Evolutionary conservation across 1,140 invertebrate genomes (phyloP).

Genomic region (Nylanderia fulva): DNA sequence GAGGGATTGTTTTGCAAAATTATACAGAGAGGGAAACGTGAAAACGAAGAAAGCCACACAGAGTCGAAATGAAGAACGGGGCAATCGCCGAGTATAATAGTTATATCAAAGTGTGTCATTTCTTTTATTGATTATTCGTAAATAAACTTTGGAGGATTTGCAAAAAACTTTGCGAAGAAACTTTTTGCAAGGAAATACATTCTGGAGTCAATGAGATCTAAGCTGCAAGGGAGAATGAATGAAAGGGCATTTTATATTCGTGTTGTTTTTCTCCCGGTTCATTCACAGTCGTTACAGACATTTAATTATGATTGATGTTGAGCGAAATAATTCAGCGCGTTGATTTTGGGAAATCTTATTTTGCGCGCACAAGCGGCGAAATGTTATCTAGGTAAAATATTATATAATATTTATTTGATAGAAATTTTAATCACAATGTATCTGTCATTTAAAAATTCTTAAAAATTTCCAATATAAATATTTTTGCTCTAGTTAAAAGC

Average conservation of each 20-base stretch:
- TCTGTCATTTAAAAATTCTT: background rate
- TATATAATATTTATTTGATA: background rate
- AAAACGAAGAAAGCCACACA: background rate
- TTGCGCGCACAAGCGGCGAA: background rate
- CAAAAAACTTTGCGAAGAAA: background rate
- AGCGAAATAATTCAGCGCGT: background rate
- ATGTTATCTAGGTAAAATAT: background rate
- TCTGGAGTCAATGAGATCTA: background rate
- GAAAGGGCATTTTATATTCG: background rate
- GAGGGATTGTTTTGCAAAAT: slow-evolving; percentile 22
- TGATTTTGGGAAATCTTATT: slow-evolving; percentile 1
- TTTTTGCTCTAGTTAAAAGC: background rate
- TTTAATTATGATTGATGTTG: slow-evolving; percentile 11
- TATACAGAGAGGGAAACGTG: background rate
- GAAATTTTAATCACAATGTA: background rate
- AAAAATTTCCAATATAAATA: background rate
- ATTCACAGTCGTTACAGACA: background rate
- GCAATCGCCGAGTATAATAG: background rate
- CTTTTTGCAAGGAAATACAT: too few relatives aligned
- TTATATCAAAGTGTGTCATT: too few relatives aligned
- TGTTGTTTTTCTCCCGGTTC: background rate
- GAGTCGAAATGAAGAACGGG: slow-evolving; percentile 7
- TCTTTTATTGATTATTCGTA: background rate
- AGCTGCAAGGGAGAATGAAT: background rate
- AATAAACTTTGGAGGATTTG: background rate